These are phyloP conservation scores for Limonius californicus DNA, from an alignment of 1,140 invertebrate species.

Conservation along the genomic window DNA sequence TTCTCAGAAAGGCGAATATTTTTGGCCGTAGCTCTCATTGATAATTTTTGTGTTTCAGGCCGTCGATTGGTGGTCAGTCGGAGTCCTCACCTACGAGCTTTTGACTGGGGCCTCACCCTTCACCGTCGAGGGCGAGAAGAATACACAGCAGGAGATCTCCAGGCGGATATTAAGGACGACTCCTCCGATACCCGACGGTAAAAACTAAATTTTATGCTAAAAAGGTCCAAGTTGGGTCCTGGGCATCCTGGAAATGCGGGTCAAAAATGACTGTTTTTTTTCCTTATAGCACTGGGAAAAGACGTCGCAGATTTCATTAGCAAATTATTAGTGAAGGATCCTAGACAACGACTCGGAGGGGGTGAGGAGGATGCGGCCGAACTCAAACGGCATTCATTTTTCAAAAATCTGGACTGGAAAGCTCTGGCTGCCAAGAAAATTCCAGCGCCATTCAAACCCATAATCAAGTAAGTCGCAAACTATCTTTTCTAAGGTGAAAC, in stretches of 20 bases:
- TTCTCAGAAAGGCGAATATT: no score
- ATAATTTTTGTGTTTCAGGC: slow-evolving; percentile 59
- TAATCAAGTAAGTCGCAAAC: slow-evolving; percentile 59
- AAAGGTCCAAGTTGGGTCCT: slow-evolving; percentile 19
- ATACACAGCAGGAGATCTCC: slow-evolving; percentile 91
- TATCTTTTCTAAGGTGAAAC: no score
- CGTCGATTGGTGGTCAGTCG: slow-evolving; percentile 97
- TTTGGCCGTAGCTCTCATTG: no score
- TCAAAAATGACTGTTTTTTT: no score
- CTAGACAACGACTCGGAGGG: slow-evolving; percentile 77
- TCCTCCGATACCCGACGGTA: slow-evolving; percentile 77
- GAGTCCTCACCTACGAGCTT: slow-evolving; percentile 94
- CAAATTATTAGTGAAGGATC: slow-evolving; percentile 84
- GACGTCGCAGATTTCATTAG: slow-evolving; percentile 61
- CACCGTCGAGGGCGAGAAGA: slow-evolving; percentile 88
- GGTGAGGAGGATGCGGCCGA: slow-evolving; percentile 76
- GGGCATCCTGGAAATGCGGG: no score
- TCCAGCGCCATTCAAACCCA: slow-evolving; percentile 76
- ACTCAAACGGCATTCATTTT: slow-evolving; percentile 83
- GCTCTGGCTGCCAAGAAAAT: slow-evolving; percentile 69
- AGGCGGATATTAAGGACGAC: slow-evolving; percentile 81
- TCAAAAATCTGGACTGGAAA: slow-evolving; percentile 74
- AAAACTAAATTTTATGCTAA: no score
- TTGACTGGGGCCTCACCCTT: slow-evolving; percentile 97
- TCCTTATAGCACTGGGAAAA: slow-evolving; percentile 52